Percentiles rank a stretch among this genome's conserved stretches.
Evolutionary conservation across 2,797 vertebrate genomes (phyloP).

Genomic region (Hipposideros larvatus): DNA sequence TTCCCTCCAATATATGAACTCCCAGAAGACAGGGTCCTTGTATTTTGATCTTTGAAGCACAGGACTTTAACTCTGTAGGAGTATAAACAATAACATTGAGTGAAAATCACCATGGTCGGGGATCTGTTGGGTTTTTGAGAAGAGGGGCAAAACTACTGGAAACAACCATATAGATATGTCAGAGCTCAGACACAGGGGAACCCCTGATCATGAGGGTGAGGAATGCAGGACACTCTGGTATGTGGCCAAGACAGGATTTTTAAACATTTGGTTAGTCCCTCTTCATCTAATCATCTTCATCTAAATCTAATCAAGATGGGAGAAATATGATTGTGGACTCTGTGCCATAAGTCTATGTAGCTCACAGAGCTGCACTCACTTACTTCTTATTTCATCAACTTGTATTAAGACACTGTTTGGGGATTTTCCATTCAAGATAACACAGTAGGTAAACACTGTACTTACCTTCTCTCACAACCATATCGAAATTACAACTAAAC

Average conservation of each 20-base stretch:
- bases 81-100: background rate
- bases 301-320: background rate
- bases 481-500: too few species aligned
- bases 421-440: too few species aligned
- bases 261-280: background rate
- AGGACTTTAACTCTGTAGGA: background rate
- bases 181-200: background rate
- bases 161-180: accelerated
- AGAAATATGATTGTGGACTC: background rate
- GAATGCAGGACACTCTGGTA: too few species aligned
- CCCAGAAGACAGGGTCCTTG: background rate
- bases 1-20: background rate
- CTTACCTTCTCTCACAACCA: too few species aligned
- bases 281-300: background rate
- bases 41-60: background rate
- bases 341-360: accelerated
- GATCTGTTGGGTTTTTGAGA: background rate
- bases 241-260: background rate
- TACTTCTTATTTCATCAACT: background rate
- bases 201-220: accelerated
- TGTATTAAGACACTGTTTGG: background rate
- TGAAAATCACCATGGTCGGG: accelerated
- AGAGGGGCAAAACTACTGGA: background rate
- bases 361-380: background rate
- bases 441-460: too few species aligned